Evolutionary conservation across 2,797 vertebrate genomes (phyloP), one percentile per base, ranked within the genome.

Genomic region (Notoglanidium macrostoma): DNA sequence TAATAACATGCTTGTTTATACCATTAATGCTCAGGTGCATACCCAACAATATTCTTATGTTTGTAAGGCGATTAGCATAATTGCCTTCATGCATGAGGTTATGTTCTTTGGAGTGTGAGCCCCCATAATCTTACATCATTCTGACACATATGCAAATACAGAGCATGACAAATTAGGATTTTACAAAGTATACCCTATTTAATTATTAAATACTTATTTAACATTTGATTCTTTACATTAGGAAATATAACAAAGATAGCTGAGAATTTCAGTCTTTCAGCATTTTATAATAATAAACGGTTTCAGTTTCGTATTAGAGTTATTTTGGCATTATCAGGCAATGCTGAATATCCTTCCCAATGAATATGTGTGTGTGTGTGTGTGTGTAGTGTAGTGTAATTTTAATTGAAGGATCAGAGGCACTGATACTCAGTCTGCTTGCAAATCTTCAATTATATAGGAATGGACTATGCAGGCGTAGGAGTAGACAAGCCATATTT

Each of bases 41-140:
- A 44, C 80, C 54, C 65, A 80, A 87, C 81, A 76, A n/a, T 77
- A 80, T 88, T 86, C 57, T 40, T 59, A 85, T 82, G 63, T 67
- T 84, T 83, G 40, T 72, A 55, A 86, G 83, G 29, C 63, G 78
- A 88, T 88, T 90, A 88, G 15, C 46, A 77, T 89, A 80, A 86
- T 81, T 88, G 61, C 88, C 46, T 83, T 84, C 85, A 77, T 85
- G 88, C 85, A 83, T 84, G 61, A 49, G 83, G 57, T 89, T 67
- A 83, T 74, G 82, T 87, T 87, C n/a, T 49, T 83, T 88, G 59
- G 74, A 83, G 67, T 81, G 80, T 84, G 79, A 91, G 73, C 59
- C 54, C 8, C 86, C 74, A 74, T 51, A n/a, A 86, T 87, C 51
- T 83, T 76, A 32, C 26, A 87, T 81, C 79, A 81, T 73, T 76